Evolutionary conservation across 2,888 invertebrate genomes (phyloP), one percentile per base, ranked within the genome.

Genomic region (Microctonus hyperodae): DNA sequence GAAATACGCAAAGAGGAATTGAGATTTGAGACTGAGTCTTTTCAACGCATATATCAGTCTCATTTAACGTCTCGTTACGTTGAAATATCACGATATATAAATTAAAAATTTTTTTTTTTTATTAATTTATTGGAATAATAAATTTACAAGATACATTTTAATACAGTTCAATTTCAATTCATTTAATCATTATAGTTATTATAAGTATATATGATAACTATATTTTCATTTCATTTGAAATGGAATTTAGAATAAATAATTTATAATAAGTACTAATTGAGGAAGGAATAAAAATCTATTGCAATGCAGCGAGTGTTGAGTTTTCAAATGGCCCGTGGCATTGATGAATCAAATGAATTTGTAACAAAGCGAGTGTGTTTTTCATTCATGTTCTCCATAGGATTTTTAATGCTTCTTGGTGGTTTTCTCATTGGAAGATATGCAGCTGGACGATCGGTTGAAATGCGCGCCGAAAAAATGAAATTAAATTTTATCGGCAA

Each of bases 381-480:
- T 70, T 86, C 86, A 67, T 83, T 86, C 66, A 73, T 86, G 35
- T 81, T 86, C 50, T 85, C 85, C 23, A 80, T 85, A 44, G 85
- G 85, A 7, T 86, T 87, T 70, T 78, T 86, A 23, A 80, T 84
- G n/a, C 71, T 86, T 7, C 75, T 86, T 28, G 85, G 85, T 67
- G 87, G 87, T 11, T 86, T 86, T 73, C 73, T 86, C 22, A 74
- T 86, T 50, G 86, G 86, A 6, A 81, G 85, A 40, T 85, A 85
- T 65, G 83, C 84, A 0, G 78, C 85, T 2, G 84, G 86, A 60
- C 77, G 83, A 37, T 81, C 83, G 1, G 63, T 81, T 3, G 77
- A 82, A 31, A 65, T 76, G 33, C 77, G 77, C 3, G 72, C 78
- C 69, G 75, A 81, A 76, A 79, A 77, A 74, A 74, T 70, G 59